phyloP scores from a whole-genome alignment of 2,888 invertebrate genomes.

The Stenolophus ochropezus region DNA sequence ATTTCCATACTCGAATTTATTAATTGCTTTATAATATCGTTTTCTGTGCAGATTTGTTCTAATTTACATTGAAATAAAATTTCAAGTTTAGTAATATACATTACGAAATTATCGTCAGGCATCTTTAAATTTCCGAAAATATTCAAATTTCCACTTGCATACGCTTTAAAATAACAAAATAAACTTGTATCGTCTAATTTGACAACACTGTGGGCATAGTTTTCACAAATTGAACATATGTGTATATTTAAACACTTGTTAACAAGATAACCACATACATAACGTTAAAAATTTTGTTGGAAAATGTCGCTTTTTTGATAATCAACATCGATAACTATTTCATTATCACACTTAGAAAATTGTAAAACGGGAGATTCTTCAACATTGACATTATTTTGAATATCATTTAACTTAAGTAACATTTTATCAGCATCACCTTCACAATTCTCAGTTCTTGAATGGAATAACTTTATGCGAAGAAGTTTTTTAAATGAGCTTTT shows the following conservation, averaged over 20 bases:
- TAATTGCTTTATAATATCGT: no score
- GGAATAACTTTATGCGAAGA: slow-evolving; percentile 34
- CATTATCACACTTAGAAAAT: not conserved
- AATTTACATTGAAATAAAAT: slow-evolving; percentile 34
- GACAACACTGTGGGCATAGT: slow-evolving; percentile 29
- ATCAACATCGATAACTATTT: slow-evolving; percentile 19
- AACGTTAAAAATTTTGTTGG: no score
- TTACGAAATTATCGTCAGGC: slow-evolving; percentile 51
- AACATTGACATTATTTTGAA: slow-evolving; percentile 6
- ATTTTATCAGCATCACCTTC: slow-evolving; percentile 55
- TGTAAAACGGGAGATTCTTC: slow-evolving; percentile 27
- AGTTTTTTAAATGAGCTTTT: slow-evolving; percentile 56
- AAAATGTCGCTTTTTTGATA: no score
- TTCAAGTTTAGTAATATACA: slow-evolving; percentile 37
- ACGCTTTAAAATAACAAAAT: slow-evolving; percentile 47
- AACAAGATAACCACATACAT: no score
- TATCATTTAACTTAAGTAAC: slow-evolving; percentile 10
- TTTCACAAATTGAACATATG: slow-evolving; percentile 18
- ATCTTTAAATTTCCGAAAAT: slow-evolving; percentile 56
- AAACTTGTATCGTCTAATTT: slow-evolving; percentile 44
- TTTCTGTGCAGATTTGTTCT: no score
- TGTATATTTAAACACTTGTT: no score
- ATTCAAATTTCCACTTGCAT: slow-evolving; percentile 20
- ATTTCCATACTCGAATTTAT: no score
- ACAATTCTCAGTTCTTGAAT: slow-evolving; percentile 59